Evolutionary conservation across 92 coral and sea anemone species (phyloP).

Genomic region (Anthopleura xanthogrammica): DNA sequence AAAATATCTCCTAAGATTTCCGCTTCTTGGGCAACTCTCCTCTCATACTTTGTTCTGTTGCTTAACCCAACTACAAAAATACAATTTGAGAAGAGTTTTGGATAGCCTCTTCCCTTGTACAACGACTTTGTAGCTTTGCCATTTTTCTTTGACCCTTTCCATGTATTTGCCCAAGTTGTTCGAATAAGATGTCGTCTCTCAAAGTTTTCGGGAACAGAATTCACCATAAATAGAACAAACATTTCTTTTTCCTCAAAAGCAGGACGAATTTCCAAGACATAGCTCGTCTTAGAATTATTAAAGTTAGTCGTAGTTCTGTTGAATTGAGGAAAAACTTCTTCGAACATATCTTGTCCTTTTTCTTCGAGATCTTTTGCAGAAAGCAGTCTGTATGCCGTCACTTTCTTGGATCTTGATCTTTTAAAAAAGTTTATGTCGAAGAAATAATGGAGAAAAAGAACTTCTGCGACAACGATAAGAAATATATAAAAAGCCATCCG

Average conservation of each 20-base stretch:
- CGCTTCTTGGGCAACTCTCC: constrained; percentile 32
- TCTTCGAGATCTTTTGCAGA: constrained; percentile 31
- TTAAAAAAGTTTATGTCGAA: neutral
- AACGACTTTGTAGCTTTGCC: constrained; percentile 36
- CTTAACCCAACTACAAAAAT: constrained; percentile 39
- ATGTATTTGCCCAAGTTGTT: constrained; percentile 45
- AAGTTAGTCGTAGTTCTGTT: neutral
- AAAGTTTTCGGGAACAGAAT: constrained; percentile 34
- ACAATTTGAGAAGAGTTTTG: constrained; percentile 15
- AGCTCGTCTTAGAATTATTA: neutral
- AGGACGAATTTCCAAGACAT: constrained; percentile 20
- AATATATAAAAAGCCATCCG: constrained; percentile 4
- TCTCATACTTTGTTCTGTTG: constrained; percentile 17
- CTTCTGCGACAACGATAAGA: constrained; percentile 1
- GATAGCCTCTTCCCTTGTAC: constrained; percentile 23
- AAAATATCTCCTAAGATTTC: constrained; percentile 44
- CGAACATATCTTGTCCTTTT: constrained; percentile 17
- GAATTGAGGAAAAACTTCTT: constrained; percentile 23
- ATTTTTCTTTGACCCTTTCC: constrained; percentile 32
- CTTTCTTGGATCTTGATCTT: neutral
- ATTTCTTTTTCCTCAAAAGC: constrained; percentile 31
- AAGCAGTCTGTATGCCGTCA: constrained; percentile 34
- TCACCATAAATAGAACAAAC: constrained; percentile 37
- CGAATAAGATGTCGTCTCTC: constrained; percentile 32
- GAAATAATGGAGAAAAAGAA: constrained; percentile 11